Conservation (phyloP, 2,888 invertebrate species). For the Andricus curvator region DNA sequence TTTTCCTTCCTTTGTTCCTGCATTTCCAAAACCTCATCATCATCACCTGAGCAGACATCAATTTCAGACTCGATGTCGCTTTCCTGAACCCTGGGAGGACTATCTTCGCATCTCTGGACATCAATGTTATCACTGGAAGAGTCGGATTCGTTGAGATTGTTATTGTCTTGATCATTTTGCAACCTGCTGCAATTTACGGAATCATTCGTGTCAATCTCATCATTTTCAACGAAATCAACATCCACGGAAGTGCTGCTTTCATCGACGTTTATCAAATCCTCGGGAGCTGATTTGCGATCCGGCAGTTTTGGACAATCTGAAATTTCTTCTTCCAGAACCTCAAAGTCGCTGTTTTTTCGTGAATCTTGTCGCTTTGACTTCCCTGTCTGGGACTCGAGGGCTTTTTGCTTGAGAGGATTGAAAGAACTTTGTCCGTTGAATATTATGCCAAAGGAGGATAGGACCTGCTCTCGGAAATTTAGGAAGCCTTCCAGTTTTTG, state of each 20-base stretch:
- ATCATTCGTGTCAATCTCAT: conserved; percentile 47
- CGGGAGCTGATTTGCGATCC: conserved; percentile 42
- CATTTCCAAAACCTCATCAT: conserved; percentile 64
- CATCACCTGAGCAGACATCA: conserved; percentile 65
- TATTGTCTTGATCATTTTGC: conserved; percentile 56
- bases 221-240: conserved; percentile 46
- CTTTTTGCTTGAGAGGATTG: not conserved
- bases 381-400: conserved; percentile 9
- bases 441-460: conserved; percentile 45
- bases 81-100: conserved; percentile 48
- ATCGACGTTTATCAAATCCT: conserved; percentile 59
- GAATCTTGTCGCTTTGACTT: not conserved
- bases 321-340: conserved; percentile 21
- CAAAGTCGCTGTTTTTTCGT: conserved; percentile 20
- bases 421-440: conserved; percentile 1
- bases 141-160: conserved; percentile 54
- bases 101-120: conserved; percentile 44
- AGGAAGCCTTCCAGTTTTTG: conserved; percentile 57
- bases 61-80: conserved; percentile 65
- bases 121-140: conserved; percentile 48
- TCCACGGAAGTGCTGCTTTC: conserved; percentile 52
- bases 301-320: conserved; percentile 16
- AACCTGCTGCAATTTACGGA: conserved; percentile 43
- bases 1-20: conserved; percentile 58
- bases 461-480: conserved; percentile 55